Base-by-base conservation (phyloP, 2,113 vertebrate species). In the Python bivittatus region DNA sequence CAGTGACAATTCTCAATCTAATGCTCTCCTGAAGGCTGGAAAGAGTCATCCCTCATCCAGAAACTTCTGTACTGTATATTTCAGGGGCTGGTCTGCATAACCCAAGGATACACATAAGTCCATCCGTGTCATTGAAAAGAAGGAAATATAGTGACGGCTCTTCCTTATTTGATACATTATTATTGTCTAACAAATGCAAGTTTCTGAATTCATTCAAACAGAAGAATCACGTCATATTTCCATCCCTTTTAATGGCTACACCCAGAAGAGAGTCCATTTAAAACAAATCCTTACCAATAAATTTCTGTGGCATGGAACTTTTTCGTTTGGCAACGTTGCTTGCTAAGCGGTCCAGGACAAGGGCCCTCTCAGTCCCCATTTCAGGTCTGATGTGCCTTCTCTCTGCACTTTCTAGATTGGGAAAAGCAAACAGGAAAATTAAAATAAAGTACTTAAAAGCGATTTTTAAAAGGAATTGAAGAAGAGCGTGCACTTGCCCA, bases 261-360 rank as follows among this genome's bases (percentile, higher is more conserved):
- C 91, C 93, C 88, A 95, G 92, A 95, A 97, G 96, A 96, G 95
- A 92, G 91, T 57, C 91, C 86, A 94, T 92, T 93, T 10, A 22
- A 20, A 79, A 89, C n/a, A 61, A 4, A 89, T 95, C 97, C 98
- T 98, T 98, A 99, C 99, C 99, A 56, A 98, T 99, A 96, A 99
- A 99, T 97, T 99, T 99, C 97, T 99, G 99, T 54, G 99, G 99
- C 99, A 99, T 99, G 44, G 99, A 98, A 96, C 98, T 99, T 98
- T 99, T 99, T 94, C 99, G 97, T 95, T 99, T 99, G 97, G 99
- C 99, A 79, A 99, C 99, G 95, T 99, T 99, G 98, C 98, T 99
- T 17, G 99, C 99, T 94, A 99, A 98, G 96, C 98, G 98, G 97
- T 99, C 99, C 96, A 99, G 98, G 88, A 99, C 98, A 96, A 99